These are phyloP conservation scores for Pristis pectinata DNA, from an alignment of 2,797 vertebrate genomes.

Conservation along the genomic window DNA sequence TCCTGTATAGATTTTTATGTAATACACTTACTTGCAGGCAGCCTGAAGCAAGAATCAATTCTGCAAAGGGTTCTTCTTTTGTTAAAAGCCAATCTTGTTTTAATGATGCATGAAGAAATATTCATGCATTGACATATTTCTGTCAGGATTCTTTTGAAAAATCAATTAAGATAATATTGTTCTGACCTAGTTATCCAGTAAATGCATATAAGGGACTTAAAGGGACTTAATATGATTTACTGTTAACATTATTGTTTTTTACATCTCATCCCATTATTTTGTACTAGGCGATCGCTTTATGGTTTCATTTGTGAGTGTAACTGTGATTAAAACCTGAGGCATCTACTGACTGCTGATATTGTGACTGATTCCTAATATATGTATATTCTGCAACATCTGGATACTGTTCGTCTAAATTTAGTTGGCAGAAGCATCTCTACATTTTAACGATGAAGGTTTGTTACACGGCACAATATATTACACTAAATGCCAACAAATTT, in stretches of 20 bases:
- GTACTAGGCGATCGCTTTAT: slow-evolving; percentile 48
- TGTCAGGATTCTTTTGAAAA: slow-evolving; percentile 99
- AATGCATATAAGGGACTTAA: slow-evolving; percentile 99
- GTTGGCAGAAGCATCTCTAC: not conserved
- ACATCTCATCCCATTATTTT: slow-evolving; percentile 99
- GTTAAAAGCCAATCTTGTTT: slow-evolving; percentile 99
- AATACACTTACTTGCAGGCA: slow-evolving; percentile 99
- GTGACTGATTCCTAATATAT: not conserved
- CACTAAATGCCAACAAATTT: not conserved
- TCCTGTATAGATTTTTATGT: slow-evolving; percentile 99
- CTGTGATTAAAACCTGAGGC: slow-evolving; percentile 27
- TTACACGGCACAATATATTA: not conserved
- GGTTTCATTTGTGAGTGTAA: slow-evolving; percentile 23
- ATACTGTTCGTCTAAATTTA: not conserved
- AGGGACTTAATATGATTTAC: slow-evolving; percentile 99
- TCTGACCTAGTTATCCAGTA: slow-evolving; percentile 99
- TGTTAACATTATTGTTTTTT: slow-evolving; percentile 99
- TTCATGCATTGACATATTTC: slow-evolving; percentile 99
- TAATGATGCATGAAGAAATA: slow-evolving; percentile 99
- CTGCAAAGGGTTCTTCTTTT: slow-evolving; percentile 98
- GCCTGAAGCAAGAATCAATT: slow-evolving; percentile 99
- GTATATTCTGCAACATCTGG: not conserved
- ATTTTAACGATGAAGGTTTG: not conserved
- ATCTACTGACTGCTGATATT: slow-evolving; percentile 17
- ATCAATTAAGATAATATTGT: slow-evolving; percentile 99